phyloP scores from a whole-genome alignment of 2,888 invertebrate species.

The Biston stratarius region DNA sequence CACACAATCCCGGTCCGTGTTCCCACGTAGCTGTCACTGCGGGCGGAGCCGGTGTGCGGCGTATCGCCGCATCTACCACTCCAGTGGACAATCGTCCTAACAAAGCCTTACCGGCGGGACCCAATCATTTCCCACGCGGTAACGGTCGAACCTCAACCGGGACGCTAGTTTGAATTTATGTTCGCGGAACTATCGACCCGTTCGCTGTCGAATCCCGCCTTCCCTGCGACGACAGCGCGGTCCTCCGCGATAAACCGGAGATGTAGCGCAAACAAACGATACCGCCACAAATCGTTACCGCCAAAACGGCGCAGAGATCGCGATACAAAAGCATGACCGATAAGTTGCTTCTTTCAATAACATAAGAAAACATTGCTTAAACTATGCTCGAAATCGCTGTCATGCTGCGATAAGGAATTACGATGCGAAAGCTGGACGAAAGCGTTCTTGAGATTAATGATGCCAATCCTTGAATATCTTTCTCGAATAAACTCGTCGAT shows the following conservation, averaged over 20 bases:
- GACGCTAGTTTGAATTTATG: slow-evolving; percentile 80
- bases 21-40: slow-evolving; percentile 84
- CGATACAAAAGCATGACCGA: slow-evolving; percentile 84
- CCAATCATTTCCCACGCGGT: slow-evolving; percentile 85
- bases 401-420: slow-evolving; percentile 64
- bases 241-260: slow-evolving; percentile 60
- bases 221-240: slow-evolving; percentile 56
- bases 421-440: slow-evolving; percentile 37
- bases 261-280: slow-evolving; percentile 67
- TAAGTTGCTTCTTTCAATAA: slow-evolving; percentile 81
- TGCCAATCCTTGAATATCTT: slow-evolving; percentile 28
- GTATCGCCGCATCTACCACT: slow-evolving; percentile 83
- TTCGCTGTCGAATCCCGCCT: slow-evolving; percentile 69
- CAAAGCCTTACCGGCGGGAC: slow-evolving; percentile 80
- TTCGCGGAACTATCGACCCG: slow-evolving; percentile 68
- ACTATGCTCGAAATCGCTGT: slow-evolving; percentile 69
- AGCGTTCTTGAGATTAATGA: slow-evolving; percentile 42
- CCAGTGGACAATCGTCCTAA: slow-evolving; percentile 85
- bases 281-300: slow-evolving; percentile 53
- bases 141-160: slow-evolving; percentile 79
- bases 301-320: slow-evolving; percentile 73
- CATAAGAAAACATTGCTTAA: slow-evolving; percentile 81
- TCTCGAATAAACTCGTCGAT: slow-evolving; percentile 37
- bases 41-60: slow-evolving; percentile 66
- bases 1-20: slow-evolving; percentile 72